Evolutionary conservation across 2,797 vertebrate genomes (phyloP), one percentile per base, ranked within the genome.

Genomic region (Pipistrellus pipistrellus): DNA sequence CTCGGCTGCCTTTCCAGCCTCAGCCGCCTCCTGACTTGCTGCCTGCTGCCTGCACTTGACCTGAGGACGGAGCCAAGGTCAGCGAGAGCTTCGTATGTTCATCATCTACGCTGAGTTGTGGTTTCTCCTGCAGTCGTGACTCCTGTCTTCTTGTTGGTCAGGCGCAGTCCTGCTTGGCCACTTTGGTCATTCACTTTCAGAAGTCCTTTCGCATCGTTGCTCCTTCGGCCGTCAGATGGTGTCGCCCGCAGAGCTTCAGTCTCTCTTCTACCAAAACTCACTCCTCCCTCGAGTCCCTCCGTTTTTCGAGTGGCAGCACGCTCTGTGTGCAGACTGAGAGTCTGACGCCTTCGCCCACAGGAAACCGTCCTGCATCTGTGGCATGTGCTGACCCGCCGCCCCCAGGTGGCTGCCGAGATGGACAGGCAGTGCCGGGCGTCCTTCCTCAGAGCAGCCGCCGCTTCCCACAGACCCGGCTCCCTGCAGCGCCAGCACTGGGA

Each of bases 361-460:
- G 20, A 69, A 69, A 6, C 68, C 4, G 10, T 69, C 68, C 18
- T 38, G 68, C 35, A 1, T 12, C 66, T 2, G 20, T 35, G 32
- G 15, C 18, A 4, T 11, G n/a, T 35, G 62, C 62, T 8, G 30
- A 17, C 30, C 30, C 4, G 62, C 30, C 30, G 17, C 6, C 10
- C 20, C 20, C 2, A 8, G 0, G 32, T 18, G 21, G 66, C 32
- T 5, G 8, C 5, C 4, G 2, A 4, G 1, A 6, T 32, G 2
- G 20, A 6, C 32, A 2, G 20, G 12, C 32, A 69, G 66, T 5
- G 32, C 20, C 4, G 32, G 20, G 18, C 9, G 9, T 32, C 64
- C 3, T 20, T n/a, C n/a, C 18, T 10, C 64, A 32, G 64, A 32
- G n/a, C n/a, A 20, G 66, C 66, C 10, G 0, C 18, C 1, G 66